Evolutionary conservation across 2,888 invertebrate genomes (phyloP).

Genomic region (Aphrophora alni): DNA sequence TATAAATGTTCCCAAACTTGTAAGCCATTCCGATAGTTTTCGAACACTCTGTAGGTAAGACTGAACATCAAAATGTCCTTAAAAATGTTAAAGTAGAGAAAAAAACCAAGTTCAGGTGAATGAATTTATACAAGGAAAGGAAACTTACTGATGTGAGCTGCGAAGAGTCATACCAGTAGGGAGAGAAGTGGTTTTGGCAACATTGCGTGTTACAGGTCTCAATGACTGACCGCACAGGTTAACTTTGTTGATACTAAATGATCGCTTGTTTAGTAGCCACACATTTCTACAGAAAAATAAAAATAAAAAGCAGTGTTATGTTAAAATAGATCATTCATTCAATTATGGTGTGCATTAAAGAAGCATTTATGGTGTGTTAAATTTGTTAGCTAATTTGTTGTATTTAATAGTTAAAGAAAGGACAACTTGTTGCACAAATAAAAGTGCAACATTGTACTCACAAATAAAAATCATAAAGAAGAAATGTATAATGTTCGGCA

Average conservation of each 20-base stretch:
- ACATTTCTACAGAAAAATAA: conserved; percentile 4
- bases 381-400: neutral
- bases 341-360: neutral
- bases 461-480: too few relatives aligned
- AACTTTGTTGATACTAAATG: conserved; percentile 2
- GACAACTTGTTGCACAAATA: neutral
- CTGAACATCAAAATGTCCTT: neutral
- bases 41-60: neutral
- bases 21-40: too few relatives aligned
- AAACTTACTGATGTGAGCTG: conserved; percentile 2
- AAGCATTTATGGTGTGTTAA: neutral
- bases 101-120: neutral
- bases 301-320: neutral
- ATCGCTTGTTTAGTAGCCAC: conserved; percentile 1
- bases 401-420: neutral
- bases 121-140: neutral
- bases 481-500: too few relatives aligned
- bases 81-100: neutral
- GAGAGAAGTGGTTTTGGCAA: neutral
- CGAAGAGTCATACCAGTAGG: conserved; percentile 5
- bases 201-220: neutral
- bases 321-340: neutral
- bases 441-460: neutral
- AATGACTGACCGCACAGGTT: conserved; percentile 1
- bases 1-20: too few relatives aligned